A percentile compares a stretch with the other conserved stretches of the same genome.
phyloP scores from a whole-genome alignment of 2,797 vertebrate species.

The Dromococcyx pavoninus region DNA sequence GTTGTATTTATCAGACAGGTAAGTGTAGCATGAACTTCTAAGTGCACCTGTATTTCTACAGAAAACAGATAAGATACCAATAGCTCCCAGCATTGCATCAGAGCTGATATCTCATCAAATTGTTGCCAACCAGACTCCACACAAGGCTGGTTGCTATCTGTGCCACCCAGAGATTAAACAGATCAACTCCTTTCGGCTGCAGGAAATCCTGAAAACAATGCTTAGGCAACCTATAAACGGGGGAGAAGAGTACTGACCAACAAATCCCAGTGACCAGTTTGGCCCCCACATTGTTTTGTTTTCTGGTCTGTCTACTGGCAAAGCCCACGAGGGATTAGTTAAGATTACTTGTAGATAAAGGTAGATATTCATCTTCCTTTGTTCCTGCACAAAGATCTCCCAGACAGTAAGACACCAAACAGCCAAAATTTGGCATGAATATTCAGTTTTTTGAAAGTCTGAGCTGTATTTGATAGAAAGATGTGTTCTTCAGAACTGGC shows the following conservation, averaged over 20 bases:
- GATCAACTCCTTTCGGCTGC: not conserved
- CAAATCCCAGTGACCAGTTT: not conserved
- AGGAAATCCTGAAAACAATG: not conserved
- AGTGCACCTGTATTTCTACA: not conserved
- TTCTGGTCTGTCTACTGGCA: not conserved
- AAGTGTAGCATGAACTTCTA: not conserved
- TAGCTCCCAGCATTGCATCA: not conserved
- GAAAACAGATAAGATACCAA: not conserved
- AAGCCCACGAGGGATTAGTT: not conserved
- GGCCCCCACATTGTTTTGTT: not conserved
- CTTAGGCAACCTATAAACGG: not conserved
- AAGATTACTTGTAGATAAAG: not conserved
- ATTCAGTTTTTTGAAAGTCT: not conserved
- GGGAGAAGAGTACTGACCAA: not conserved
- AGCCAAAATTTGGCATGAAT: not conserved
- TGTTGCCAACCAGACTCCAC: not conserved
- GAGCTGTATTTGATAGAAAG: not conserved
- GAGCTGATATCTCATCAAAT: not conserved
- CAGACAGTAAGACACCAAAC: not conserved
- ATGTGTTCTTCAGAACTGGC: not conserved
- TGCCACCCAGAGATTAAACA: not conserved
- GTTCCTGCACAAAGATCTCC: not conserved
- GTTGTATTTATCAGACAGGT: not conserved
- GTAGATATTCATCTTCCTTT: not conserved
- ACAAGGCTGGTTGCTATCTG: not conserved